Evolutionary conservation across 2,113 vertebrate species (phyloP).

Genomic region (Megaptera novaeangliae): DNA sequence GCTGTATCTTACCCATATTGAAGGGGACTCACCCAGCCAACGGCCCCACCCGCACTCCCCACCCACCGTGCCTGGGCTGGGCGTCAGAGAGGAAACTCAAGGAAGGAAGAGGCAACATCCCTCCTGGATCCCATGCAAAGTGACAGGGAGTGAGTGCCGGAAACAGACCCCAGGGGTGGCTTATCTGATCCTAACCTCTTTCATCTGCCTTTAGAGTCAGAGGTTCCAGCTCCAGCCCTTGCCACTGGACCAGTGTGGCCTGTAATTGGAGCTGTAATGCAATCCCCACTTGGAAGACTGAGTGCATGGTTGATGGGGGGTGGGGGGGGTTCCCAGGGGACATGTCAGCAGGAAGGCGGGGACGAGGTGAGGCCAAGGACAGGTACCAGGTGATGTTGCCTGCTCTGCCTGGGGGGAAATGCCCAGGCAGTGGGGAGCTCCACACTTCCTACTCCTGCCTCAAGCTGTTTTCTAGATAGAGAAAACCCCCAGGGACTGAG

Average conservation of each 20-base stretch:
- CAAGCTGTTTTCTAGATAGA: conserved; percentile 56
- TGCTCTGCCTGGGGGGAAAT: not conserved
- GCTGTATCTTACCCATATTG: not conserved
- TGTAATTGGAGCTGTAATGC: conserved; percentile 36
- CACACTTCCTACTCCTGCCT: not conserved
- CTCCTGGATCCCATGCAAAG: not conserved
- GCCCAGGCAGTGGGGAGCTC: not conserved
- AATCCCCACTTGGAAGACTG: not conserved
- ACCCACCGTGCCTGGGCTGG: not conserved
- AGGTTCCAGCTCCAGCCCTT: not conserved
- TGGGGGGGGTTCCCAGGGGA: not conserved
- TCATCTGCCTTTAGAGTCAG: not conserved
- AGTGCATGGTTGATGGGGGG: not conserved
- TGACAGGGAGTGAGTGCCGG: not conserved
- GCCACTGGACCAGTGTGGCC: not conserved
- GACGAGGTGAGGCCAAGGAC: conserved; percentile 47
- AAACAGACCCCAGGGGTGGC: not conserved
- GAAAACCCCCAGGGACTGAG: conserved; percentile 1
- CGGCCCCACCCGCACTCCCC: not conserved
- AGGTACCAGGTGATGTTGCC: not conserved
- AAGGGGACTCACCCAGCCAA: not conserved
- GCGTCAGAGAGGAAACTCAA: not conserved
- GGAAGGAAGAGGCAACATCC: not conserved
- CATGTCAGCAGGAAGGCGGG: not conserved
- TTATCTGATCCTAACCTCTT: not conserved